These are phyloP conservation scores for Tubulanus polymorphus DNA, from an alignment of 2,888 invertebrate species.

Conservation along the genomic window DNA sequence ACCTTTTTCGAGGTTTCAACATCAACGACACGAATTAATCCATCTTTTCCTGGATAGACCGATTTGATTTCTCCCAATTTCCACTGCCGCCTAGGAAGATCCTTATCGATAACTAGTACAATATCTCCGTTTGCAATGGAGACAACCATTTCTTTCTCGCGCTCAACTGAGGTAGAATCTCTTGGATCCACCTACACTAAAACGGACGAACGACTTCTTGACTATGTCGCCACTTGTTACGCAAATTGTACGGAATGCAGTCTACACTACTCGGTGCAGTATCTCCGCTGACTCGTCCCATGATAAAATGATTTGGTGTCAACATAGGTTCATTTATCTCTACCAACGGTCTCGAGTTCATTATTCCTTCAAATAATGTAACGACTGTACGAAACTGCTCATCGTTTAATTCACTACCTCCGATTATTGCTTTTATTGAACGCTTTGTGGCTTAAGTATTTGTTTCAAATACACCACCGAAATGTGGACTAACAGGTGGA, in stretches of 20 bases:
- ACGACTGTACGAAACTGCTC: constrained; percentile 7
- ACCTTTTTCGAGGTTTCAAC: too few relatives aligned
- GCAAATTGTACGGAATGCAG: background rate
- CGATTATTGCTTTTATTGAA: constrained; percentile 6
- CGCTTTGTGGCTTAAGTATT: constrained; percentile 15
- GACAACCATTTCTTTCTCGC: constrained; percentile 13
- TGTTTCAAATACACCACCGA: constrained; percentile 13
- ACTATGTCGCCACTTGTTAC: background rate
- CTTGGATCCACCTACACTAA: background rate
- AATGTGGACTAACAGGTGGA: constrained; percentile 13
- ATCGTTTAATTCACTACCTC: constrained; percentile 14
- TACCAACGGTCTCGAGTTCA: constrained; percentile 4
- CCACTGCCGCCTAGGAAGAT: constrained; percentile 16
- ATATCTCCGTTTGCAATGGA: constrained; percentile 12
- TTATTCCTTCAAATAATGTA: background rate
- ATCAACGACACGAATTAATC: background rate
- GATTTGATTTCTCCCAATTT: background rate
- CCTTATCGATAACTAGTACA: constrained; percentile 15
- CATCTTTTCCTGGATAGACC: background rate
- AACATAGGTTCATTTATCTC: background rate
- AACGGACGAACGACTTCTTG: constrained; percentile 21
- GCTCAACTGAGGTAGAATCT: background rate
- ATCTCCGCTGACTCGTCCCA: constrained; percentile 5
- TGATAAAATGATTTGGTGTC: background rate
- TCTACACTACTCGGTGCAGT: constrained; percentile 11